Evolutionary conservation across 2,888 invertebrate species (phyloP).

Genomic region (Parascotia fuliginaria): DNA sequence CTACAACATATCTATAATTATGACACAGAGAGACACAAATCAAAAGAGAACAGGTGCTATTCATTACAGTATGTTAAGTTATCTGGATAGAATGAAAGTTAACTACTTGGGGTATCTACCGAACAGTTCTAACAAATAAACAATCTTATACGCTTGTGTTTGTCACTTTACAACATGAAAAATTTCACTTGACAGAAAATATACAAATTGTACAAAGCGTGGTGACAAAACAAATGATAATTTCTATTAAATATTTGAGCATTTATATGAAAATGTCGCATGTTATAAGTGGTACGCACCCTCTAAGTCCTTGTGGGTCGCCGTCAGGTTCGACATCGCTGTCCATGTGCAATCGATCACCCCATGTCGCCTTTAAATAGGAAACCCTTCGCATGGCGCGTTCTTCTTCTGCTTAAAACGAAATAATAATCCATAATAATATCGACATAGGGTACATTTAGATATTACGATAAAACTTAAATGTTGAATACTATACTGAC

Average conservation of each 20-base stretch:
- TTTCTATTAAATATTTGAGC: constrained; percentile 19
- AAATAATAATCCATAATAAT: constrained; percentile 30
- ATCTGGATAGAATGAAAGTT: constrained; percentile 32
- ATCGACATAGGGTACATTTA: background rate
- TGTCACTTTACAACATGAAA: constrained; percentile 25
- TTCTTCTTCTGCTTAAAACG: constrained; percentile 90
- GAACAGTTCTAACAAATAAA: constrained; percentile 30
- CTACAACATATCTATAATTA: constrained; percentile 48
- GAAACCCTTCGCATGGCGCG: constrained; percentile 95
- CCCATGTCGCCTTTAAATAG: constrained; percentile 97
- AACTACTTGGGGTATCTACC: constrained; percentile 35
- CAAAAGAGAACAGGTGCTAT: constrained; percentile 25
- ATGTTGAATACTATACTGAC: constrained; percentile 54
- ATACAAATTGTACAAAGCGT: constrained; percentile 18
- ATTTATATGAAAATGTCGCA: background rate
- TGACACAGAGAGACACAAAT: constrained; percentile 23
- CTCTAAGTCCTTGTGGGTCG: constrained; percentile 87
- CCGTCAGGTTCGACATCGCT: constrained; percentile 87
- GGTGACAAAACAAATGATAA: constrained; percentile 41
- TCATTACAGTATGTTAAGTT: constrained; percentile 32
- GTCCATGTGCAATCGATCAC: constrained; percentile 90
- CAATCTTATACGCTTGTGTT: constrained; percentile 30
- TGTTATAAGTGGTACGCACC: constrained; percentile 76
- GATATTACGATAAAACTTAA: too few species aligned
- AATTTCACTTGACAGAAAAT: constrained; percentile 7